Conservation (phyloP, 2,888 invertebrate genomes). For the Dione vanillae region DNA sequence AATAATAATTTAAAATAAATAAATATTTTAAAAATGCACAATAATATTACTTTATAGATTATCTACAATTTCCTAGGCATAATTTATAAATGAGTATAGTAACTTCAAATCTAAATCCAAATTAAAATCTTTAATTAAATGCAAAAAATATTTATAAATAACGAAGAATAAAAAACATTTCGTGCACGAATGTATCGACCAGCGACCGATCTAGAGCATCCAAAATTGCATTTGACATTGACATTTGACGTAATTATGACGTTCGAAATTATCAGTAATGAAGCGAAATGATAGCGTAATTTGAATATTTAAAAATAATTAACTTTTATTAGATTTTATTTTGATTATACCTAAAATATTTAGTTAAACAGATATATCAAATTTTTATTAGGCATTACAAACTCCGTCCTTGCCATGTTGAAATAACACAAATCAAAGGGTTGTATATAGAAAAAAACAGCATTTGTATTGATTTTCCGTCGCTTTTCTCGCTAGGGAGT, state of each 20-base stretch:
- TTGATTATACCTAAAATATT: neutral
- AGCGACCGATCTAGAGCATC: no score
- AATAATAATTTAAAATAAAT: neutral
- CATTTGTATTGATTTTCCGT: slow-evolving; percentile 79
- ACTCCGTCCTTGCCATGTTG: slow-evolving; percentile 33
- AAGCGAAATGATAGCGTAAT: slow-evolving; percentile 13
- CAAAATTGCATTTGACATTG: slow-evolving; percentile 3
- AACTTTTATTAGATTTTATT: neutral
- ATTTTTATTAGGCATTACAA: neutral
- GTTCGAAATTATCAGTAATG: neutral
- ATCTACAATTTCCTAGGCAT: neutral
- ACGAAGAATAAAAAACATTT: neutral
- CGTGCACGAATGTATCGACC: neutral
- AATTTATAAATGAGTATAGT: neutral
- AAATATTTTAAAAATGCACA: neutral
- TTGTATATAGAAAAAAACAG: slow-evolving; percentile 68
- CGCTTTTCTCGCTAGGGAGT: slow-evolving; percentile 49
- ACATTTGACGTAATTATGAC: neutral
- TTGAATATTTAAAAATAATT: neutral
- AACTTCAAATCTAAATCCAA: neutral
- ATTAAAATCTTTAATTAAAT: neutral
- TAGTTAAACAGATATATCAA: neutral
- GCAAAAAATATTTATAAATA: neutral
- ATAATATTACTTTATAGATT: neutral
- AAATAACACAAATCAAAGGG: slow-evolving; percentile 37